These are phyloP conservation scores for Sinodicranocentrus sp. DNA, from an alignment of 2,888 invertebrate genomes.

Conservation along the genomic window DNA sequence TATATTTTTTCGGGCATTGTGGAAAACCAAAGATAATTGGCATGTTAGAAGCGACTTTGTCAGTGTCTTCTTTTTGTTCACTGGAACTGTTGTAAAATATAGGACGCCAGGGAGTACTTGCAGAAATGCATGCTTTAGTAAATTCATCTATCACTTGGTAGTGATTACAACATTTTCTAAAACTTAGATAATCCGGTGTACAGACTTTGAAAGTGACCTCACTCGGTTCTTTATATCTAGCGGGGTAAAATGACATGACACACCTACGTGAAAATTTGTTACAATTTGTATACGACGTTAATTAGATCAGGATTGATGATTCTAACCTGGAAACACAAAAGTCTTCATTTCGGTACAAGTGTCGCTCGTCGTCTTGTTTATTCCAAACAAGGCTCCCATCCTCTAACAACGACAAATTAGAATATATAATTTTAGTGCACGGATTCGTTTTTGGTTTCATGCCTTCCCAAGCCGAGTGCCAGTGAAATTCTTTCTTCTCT, in stretches of 20 bases:
- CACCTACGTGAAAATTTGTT: no score
- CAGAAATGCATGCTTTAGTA: constrained; percentile 20
- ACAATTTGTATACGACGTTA: no score
- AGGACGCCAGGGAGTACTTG: constrained; percentile 27
- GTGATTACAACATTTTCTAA: constrained; percentile 61
- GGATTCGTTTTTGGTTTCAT: not conserved
- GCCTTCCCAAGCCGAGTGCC: constrained; percentile 33
- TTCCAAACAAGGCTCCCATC: constrained; percentile 40
- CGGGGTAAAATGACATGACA: no score
- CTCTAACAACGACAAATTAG: constrained; percentile 29
- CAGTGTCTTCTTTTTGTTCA: not conserved
- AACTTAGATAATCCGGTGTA: constrained; percentile 28
- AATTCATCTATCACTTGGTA: constrained; percentile 7
- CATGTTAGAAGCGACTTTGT: not conserved
- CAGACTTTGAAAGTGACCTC: constrained; percentile 61
- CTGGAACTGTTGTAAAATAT: constrained; percentile 25
- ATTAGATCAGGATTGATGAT: no score
- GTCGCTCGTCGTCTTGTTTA: not conserved
- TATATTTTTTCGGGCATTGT: constrained; percentile 21
- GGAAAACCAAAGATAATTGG: constrained; percentile 17
- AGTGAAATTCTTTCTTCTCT: constrained; percentile 16
- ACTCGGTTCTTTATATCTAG: no score
- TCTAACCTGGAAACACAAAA: constrained; percentile 54
- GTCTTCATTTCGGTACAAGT: constrained; percentile 1
- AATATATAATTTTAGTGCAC: not conserved